Conservation (phyloP, 2,113 vertebrate genomes). For the Zingel zingel region DNA sequence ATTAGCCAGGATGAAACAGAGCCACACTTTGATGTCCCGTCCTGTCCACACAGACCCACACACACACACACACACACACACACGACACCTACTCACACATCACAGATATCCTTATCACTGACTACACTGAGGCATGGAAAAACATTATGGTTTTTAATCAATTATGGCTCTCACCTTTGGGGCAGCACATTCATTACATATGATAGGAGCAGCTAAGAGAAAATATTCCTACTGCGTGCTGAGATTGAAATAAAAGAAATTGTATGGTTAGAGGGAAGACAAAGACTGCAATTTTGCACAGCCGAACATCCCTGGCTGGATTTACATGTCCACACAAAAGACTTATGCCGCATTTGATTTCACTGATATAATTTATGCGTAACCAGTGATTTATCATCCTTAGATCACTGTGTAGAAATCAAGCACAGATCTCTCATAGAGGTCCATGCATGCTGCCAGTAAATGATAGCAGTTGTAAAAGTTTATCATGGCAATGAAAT, state of each 20-base stretch:
- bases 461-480: constrained; percentile 82
- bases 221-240: constrained; percentile 79
- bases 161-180: constrained; percentile 82
- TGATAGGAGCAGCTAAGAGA: constrained; percentile 81
- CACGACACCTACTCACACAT: constrained; percentile 26
- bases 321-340: constrained; percentile 73
- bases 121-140: constrained; percentile 65
- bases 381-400: constrained; percentile 74
- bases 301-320: constrained; percentile 60
- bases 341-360: constrained; percentile 61
- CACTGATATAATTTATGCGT: constrained; percentile 71
- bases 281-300: constrained; percentile 71
- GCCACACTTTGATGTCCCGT: constrained; percentile 79
- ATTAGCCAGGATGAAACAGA: constrained; percentile 81
- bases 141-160: constrained; percentile 86
- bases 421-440: constrained; percentile 69
- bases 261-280: constrained; percentile 76
- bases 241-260: constrained; percentile 81
- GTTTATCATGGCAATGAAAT: constrained; percentile 79
- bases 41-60: constrained; percentile 46
- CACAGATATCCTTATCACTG: constrained; percentile 61
- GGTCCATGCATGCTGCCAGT: constrained; percentile 62
- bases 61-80: constrained; percentile 32
- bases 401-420: constrained; percentile 68
- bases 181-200: constrained; percentile 81